These are phyloP conservation scores for Cercopithecus mona DNA, from an alignment of 2,113 vertebrate species.

Conservation along the genomic window DNA sequence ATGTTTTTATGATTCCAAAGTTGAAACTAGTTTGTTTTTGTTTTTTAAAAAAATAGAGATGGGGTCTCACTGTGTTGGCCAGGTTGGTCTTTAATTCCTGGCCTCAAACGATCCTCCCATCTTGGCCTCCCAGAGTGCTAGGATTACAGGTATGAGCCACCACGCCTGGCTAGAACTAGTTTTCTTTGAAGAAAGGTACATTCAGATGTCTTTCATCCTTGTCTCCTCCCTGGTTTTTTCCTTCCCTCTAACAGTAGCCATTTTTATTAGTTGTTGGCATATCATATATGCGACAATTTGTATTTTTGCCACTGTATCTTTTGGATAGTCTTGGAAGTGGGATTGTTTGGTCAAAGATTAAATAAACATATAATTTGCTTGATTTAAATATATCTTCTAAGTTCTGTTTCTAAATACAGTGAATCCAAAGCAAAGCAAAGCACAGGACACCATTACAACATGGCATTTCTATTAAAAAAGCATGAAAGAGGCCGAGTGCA, in stretches of 20 bases:
- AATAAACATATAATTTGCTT: slow-evolving; percentile 7
- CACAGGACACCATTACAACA: neutral
- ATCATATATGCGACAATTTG: neutral
- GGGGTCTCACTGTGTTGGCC: no score
- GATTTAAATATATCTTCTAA: neutral
- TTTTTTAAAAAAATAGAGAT: no score
- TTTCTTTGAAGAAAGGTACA: neutral
- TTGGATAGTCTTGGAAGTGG: neutral
- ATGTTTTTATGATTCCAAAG: neutral
- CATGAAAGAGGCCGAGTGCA: neutral
- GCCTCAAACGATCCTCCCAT: no score
- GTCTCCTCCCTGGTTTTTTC: neutral
- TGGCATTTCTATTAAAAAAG: neutral
- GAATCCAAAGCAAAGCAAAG: neutral
- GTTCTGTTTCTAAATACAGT: slow-evolving; percentile 4
- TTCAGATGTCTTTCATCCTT: neutral
- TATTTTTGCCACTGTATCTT: neutral
- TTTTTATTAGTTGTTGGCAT: neutral
- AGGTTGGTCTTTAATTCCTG: no score
- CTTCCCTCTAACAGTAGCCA: neutral
- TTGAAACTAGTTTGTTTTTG: neutral
- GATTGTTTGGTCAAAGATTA: neutral
- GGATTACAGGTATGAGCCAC: no score
- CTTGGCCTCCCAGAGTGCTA: no score
- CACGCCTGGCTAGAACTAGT: neutral